A percentile compares a stretch with the other conserved stretches of the same genome.
phyloP scores from a whole-genome alignment of 2,888 invertebrate species.

The Cephus runcator region DNA sequence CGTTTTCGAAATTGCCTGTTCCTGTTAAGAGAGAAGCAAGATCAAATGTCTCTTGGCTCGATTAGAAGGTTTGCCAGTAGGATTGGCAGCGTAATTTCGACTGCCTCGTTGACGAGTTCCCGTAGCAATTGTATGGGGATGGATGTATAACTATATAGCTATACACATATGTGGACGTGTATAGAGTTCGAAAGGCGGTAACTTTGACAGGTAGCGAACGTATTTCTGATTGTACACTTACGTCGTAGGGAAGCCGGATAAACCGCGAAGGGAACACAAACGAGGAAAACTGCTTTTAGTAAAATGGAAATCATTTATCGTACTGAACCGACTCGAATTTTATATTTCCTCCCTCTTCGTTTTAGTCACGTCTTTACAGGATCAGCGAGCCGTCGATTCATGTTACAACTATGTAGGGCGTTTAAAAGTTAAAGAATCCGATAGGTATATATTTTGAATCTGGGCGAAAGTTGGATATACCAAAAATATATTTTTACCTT shows the following conservation, averaged over 20 bases:
- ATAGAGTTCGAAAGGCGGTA: neutral
- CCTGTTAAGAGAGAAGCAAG: neutral
- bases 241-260: conserved; percentile 4
- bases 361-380: neutral
- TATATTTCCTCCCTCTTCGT: conserved; percentile 33
- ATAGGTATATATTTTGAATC: neutral
- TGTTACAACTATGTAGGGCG: neutral
- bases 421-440: neutral
- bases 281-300: neutral
- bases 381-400: too few species aligned
- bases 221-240: neutral
- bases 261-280: conserved; percentile 21
- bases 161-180: neutral
- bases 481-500: too few species aligned
- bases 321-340: conserved; percentile 42
- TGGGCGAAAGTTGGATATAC: neutral
- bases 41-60: neutral
- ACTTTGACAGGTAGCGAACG: neutral
- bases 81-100: neutral
- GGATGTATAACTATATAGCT: neutral
- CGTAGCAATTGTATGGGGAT: neutral
- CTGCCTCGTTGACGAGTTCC: neutral
- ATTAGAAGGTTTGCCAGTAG: neutral
- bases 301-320: conserved; percentile 54
- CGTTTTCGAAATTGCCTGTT: neutral